Evolutionary conservation across 2,113 vertebrate genomes (phyloP).

Genomic region (Peromyscus californicus): DNA sequence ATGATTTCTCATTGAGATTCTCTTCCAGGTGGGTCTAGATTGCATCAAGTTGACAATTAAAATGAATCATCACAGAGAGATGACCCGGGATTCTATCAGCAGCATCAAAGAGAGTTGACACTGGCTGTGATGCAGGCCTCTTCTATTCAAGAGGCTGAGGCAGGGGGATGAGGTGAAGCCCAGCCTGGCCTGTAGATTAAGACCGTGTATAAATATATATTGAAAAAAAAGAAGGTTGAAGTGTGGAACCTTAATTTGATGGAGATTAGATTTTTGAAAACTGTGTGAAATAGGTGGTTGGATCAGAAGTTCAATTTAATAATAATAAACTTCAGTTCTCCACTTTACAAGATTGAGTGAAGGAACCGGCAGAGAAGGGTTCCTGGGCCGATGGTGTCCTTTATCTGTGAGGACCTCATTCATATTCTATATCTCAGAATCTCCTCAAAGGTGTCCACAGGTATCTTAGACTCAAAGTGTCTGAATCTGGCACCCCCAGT

Average conservation of each 20-base stretch:
- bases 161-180: not conserved
- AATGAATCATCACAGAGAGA: not conserved
- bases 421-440: not conserved
- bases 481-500: not conserved
- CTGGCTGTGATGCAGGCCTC: not conserved
- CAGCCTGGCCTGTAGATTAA: not conserved
- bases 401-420: not conserved
- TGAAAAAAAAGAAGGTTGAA: not conserved
- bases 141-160: not conserved
- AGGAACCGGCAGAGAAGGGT: not conserved
- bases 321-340: not conserved
- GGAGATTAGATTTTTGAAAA: not conserved
- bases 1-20: not conserved
- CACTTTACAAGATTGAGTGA: not conserved
- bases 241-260: not conserved
- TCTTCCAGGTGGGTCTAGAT: not conserved
- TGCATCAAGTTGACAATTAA: not conserved
- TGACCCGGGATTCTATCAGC: not conserved
- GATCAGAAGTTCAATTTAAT: not conserved
- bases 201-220: not conserved
- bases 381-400: not conserved
- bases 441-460: not conserved
- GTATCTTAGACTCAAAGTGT: not conserved
- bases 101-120: not conserved
- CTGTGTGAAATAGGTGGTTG: not conserved